Evolutionary conservation across 2,888 invertebrate genomes (phyloP).

Genomic region (Drosophila kanekoi): DNA sequence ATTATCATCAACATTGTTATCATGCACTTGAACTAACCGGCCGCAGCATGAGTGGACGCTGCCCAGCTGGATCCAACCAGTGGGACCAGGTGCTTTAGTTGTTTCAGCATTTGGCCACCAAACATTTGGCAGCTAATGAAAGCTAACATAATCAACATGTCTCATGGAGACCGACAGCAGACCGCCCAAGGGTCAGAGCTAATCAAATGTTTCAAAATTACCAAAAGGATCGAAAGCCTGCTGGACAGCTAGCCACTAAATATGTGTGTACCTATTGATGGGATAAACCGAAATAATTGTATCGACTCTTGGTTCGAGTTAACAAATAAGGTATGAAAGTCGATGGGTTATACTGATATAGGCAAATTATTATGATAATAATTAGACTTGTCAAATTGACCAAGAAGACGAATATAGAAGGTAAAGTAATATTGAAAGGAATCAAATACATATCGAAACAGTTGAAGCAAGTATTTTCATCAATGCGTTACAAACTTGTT

Average conservation of each 20-base stretch:
- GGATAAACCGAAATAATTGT: neutral
- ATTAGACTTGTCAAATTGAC: no score
- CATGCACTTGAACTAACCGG: conserved; percentile 59
- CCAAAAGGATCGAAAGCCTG: conserved; percentile 16
- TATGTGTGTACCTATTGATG: neutral
- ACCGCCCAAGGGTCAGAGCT: conserved; percentile 23
- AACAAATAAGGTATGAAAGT: no score
- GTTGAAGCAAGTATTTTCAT: neutral
- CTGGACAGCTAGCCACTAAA: conserved; percentile 1
- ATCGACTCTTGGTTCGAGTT: no score
- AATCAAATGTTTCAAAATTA: conserved; percentile 34
- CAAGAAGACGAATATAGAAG: no score
- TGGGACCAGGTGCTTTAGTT: conserved; percentile 46
- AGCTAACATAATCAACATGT: conserved; percentile 61
- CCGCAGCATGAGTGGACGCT: conserved; percentile 11
- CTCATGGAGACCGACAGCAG: conserved; percentile 30
- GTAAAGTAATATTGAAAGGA: no score
- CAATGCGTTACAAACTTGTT: neutral
- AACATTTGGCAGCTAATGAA: conserved; percentile 64
- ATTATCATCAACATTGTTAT: conserved; percentile 12
- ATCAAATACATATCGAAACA: no score
- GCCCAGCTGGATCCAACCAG: conserved; percentile 33
- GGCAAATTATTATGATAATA: no score
- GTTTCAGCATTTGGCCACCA: conserved; percentile 45
- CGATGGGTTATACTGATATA: no score